These are phyloP conservation scores for Parthenolecanium corni DNA, from an alignment of 2,888 invertebrate genomes.

Conservation along the genomic window DNA sequence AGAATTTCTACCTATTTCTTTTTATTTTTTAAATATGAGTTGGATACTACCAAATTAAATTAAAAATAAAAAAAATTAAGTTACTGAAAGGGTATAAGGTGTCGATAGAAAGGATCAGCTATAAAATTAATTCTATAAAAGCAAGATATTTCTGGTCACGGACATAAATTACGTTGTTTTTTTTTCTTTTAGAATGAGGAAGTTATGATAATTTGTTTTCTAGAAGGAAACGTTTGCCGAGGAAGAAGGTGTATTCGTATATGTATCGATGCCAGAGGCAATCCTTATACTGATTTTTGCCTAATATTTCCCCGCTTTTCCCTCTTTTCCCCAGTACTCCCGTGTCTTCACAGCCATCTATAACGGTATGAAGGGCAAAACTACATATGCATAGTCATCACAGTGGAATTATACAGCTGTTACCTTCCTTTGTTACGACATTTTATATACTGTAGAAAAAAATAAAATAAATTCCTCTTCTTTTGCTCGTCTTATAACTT, in stretches of 20 bases:
- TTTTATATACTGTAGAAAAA: neutral
- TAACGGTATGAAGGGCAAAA: neutral
- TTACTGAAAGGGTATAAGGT: too few species aligned
- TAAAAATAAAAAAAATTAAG: too few species aligned
- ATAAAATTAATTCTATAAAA: too few species aligned
- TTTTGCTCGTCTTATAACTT: neutral
- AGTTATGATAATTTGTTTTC: constrained; percentile 11
- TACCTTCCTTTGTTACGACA: constrained; percentile 19
- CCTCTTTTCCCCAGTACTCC: neutral
- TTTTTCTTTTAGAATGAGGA: neutral
- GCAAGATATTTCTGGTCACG: too few species aligned
- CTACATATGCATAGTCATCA: constrained; percentile 22
- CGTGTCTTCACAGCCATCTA: too few species aligned
- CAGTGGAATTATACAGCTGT: constrained; percentile 22
- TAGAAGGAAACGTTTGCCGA: constrained; percentile 13
- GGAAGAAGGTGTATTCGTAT: constrained; percentile 2
- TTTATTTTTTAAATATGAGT: too few species aligned
- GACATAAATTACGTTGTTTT: too few species aligned
- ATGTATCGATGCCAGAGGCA: neutral
- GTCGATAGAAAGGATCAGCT: too few species aligned
- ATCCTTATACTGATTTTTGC: too few species aligned
- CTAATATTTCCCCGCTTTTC: too few species aligned
- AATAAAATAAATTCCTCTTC: constrained; percentile 17
- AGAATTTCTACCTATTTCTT: too few species aligned
- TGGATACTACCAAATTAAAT: too few species aligned